Evolutionary conservation across 2,797 vertebrate genomes (phyloP).

Genomic region (Neosalanx taihuensis): DNA sequence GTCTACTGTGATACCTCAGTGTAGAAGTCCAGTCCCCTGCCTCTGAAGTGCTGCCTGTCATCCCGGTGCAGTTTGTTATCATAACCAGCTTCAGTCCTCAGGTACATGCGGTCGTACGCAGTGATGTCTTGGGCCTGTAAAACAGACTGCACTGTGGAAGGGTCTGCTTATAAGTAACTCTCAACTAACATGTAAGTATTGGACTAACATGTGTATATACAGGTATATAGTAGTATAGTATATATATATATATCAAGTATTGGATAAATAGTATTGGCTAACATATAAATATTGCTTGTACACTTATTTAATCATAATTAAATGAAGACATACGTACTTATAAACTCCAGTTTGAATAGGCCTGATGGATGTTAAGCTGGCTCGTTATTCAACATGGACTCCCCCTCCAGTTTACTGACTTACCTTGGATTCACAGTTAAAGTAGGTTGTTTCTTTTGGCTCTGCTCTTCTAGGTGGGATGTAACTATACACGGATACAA

Average conservation of each 20-base stretch:
- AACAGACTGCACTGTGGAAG: background rate
- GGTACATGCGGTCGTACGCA: constrained; percentile 77
- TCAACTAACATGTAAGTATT: no score
- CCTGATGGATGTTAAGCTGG: background rate
- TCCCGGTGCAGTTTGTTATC: constrained; percentile 75
- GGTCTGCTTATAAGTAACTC: background rate
- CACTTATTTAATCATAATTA: background rate
- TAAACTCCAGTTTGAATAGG: no score
- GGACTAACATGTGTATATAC: no score
- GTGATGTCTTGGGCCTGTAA: constrained; percentile 67
- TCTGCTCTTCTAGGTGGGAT: constrained; percentile 58
- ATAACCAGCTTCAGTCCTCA: constrained; percentile 64
- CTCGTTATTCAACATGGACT: background rate
- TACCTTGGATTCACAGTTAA: constrained; percentile 38
- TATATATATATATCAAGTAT: no score
- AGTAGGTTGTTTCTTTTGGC: constrained; percentile 58
- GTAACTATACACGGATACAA: constrained; percentile 60
- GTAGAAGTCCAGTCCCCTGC: constrained; percentile 72
- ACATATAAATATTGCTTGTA: no score
- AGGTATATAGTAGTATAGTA: no score
- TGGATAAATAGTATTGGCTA: no score
- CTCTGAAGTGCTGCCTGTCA: constrained; percentile 76
- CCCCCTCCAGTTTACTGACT: background rate
- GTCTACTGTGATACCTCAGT: no score
- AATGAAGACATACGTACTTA: no score